Percentiles rank a stretch among this genome's conserved stretches.
These are phyloP conservation scores for Diorhabda sublineata DNA, from an alignment of 1,140 invertebrate genomes.

Conservation along the genomic window DNA sequence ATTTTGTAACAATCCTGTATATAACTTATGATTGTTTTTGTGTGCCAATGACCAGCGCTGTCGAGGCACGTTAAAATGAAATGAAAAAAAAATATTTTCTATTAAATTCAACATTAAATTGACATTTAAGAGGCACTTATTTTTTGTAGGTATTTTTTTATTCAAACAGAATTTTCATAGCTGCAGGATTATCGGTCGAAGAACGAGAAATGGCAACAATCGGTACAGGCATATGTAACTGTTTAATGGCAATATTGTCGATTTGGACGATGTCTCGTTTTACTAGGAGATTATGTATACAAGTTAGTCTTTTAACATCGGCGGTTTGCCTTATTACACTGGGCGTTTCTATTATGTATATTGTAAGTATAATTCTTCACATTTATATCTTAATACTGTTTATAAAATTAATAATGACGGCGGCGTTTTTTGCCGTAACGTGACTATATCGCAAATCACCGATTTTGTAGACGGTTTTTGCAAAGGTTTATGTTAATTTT, in stretches of 20 bases:
- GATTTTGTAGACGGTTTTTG: no score
- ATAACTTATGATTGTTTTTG: no score
- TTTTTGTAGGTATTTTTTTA: conserved; percentile 72
- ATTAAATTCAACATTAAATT: no score
- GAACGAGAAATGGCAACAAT: conserved; percentile 66
- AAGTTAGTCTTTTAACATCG: conserved; percentile 54
- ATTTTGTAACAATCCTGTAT: no score
- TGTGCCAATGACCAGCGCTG: no score
- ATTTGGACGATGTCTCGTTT: conserved; percentile 55
- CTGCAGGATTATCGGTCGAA: conserved; percentile 56
- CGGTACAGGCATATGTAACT: conserved; percentile 66
- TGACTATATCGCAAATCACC: no score
- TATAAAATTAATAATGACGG: no score
- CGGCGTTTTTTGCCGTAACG: no score
- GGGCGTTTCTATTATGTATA: conserved; percentile 54
- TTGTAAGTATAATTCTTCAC: conserved; percentile 50
- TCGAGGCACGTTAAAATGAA: no score
- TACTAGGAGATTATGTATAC: conserved; percentile 56
- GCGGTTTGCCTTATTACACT: conserved; percentile 54
- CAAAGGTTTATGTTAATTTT: no score
- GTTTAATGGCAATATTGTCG: conserved; percentile 63
- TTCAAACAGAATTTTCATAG: conserved; percentile 66
- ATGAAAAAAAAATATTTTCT: no score
- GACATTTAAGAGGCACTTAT: neutral
- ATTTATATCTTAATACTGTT: no score